Conservation (phyloP, 2,888 invertebrate genomes). For the Trichopria drosophilae region DNA sequence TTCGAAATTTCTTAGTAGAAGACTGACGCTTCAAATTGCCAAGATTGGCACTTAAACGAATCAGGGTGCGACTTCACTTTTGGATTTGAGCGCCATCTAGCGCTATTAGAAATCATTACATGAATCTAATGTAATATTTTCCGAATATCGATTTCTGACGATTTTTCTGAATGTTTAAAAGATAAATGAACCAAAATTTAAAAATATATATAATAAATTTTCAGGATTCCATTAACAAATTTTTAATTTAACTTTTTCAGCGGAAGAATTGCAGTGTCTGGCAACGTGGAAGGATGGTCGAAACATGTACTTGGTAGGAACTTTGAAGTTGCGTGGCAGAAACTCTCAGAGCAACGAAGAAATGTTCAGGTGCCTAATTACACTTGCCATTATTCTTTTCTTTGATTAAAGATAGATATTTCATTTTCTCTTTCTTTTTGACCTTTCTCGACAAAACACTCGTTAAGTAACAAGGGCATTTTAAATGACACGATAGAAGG, state of each 20-base stretch:
- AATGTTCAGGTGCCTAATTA: constrained; percentile 69
- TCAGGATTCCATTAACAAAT: background rate
- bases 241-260: constrained; percentile 57
- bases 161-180: too few relatives aligned
- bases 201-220: background rate
- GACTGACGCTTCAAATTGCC: too few relatives aligned
- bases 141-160: too few relatives aligned
- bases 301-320: constrained; percentile 76
- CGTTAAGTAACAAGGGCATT: constrained; percentile 1
- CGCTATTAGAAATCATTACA: too few relatives aligned
- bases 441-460: constrained; percentile 1
- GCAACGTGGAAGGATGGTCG: constrained; percentile 85
- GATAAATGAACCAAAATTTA: too few relatives aligned
- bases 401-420: background rate
- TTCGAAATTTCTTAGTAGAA: too few relatives aligned
- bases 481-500: constrained; percentile 13
- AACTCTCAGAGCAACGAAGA: constrained; percentile 70
- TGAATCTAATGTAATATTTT: too few relatives aligned
- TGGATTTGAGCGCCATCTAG: too few relatives aligned
- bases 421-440: background rate
- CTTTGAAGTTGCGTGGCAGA: constrained; percentile 64
- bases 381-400: constrained; percentile 6
- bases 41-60: too few relatives aligned
- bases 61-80: too few relatives aligned
- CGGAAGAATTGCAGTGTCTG: constrained; percentile 79